Evolutionary conservation across 2,797 vertebrate genomes (phyloP).

Genomic region (Ptychadena robeensis): DNA sequence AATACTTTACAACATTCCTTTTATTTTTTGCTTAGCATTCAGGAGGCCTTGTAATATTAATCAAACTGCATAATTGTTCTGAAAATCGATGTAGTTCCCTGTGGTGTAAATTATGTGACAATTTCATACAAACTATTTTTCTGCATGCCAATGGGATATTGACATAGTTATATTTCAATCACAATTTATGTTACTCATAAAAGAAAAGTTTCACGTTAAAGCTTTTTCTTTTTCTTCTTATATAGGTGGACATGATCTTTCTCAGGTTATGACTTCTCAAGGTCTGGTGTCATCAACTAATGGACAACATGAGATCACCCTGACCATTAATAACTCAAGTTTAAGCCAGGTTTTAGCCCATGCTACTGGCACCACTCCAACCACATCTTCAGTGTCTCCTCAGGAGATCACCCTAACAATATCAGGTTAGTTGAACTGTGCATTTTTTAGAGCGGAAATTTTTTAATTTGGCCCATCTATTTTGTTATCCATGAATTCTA

Average conservation of each 20-base stretch:
- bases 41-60: conserved; percentile 16
- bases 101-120: neutral
- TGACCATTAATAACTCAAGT: conserved; percentile 96
- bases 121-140: conserved; percentile 5
- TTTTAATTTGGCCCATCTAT: no score
- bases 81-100: conserved; percentile 26
- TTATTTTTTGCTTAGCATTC: conserved; percentile 10
- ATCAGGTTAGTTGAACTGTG: conserved; percentile 83
- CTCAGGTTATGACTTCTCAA: conserved; percentile 85
- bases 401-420: conserved; percentile 98
- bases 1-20: neutral
- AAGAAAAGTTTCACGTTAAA: neutral
- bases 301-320: conserved; percentile 89
- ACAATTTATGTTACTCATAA: neutral
- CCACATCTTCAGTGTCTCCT: conserved; percentile 76
- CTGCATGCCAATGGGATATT: conserved; percentile 14
- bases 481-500: no score
- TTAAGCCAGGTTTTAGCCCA: conserved; percentile 90
- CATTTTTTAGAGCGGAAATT: no score
- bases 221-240: conserved; percentile 9
- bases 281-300: conserved; percentile 80
- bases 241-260: conserved; percentile 89
- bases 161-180: neutral
- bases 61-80: conserved; percentile 9
- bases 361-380: conserved; percentile 76